These are phyloP conservation scores for Ceyx erithaca DNA, from an alignment of 2,797 vertebrate genomes.

Conservation along the genomic window DNA sequence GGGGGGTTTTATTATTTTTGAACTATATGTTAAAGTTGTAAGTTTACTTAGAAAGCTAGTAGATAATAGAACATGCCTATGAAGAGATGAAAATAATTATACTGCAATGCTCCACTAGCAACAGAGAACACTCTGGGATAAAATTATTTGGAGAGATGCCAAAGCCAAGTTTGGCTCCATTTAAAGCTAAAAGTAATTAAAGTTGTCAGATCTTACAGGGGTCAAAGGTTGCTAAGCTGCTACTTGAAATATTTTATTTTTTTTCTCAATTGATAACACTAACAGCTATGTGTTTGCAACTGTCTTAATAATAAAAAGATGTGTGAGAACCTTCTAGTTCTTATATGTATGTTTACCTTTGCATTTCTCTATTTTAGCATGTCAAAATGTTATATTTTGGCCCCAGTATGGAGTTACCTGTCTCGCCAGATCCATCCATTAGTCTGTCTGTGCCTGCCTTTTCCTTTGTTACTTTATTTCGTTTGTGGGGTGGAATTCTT, in stretches of 20 bases:
- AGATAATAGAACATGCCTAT: conserved; percentile 60
- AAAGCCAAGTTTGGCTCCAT: conserved; percentile 58
- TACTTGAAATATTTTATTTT: conserved; percentile 57
- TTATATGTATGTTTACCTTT: not conserved
- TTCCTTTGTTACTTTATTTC: not conserved
- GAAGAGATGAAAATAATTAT: conserved; percentile 69
- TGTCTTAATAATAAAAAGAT: not conserved
- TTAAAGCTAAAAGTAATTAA: conserved; percentile 71
- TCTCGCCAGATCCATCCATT: not conserved
- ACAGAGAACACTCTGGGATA: conserved; percentile 49
- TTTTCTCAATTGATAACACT: not conserved
- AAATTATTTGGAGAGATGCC: conserved; percentile 54
- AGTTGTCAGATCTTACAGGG: conserved; percentile 43
- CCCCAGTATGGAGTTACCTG: not conserved
- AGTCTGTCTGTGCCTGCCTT: not conserved
- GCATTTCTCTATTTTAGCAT: not conserved
- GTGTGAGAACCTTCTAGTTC: not conserved
- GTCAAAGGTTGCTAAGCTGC: conserved; percentile 39
- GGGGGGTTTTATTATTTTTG: not conserved
- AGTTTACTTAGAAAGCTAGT: conserved; percentile 54
- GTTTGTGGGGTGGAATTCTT: not conserved
- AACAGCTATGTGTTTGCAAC: not conserved
- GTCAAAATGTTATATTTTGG: not conserved
- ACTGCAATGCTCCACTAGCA: conserved; percentile 43
- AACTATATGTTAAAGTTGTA: conserved; percentile 57